Conservation (phyloP, 1,140 invertebrate genomes). For the Meloidogyne hapla region DNA sequence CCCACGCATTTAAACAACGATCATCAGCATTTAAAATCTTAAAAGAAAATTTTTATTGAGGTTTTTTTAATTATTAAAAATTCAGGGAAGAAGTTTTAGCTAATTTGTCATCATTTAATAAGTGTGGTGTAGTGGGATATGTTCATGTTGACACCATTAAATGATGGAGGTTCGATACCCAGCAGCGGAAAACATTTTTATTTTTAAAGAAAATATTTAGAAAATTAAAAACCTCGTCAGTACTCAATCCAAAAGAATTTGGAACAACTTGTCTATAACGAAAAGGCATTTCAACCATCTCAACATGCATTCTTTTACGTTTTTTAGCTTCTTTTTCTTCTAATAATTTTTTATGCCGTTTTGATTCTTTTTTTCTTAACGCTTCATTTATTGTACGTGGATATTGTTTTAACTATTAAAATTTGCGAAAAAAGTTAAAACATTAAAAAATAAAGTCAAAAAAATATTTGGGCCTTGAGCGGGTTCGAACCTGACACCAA, state of each 20-base stretch:
- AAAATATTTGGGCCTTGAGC: background rate
- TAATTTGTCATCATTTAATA: background rate
- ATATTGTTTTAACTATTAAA: constrained; percentile 76
- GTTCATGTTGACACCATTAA: background rate
- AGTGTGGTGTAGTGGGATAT: background rate
- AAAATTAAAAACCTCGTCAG: constrained; percentile 74
- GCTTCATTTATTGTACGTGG: constrained; percentile 82
- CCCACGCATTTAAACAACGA: constrained; percentile 90
- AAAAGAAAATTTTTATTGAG: background rate
- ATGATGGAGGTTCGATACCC: background rate
- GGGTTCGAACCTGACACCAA: background rate
- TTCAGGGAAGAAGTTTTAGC: too few species aligned
- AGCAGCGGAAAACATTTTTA: background rate
- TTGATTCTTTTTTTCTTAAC: constrained; percentile 77
- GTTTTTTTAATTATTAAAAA: background rate
- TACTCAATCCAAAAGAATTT: constrained; percentile 85
- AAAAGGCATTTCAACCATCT: constrained; percentile 68
- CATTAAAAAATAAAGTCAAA: constrained; percentile 47
- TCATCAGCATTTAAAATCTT: constrained; percentile 83
- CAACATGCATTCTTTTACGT: background rate
- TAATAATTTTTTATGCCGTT: constrained; percentile 1
- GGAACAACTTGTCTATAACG: constrained; percentile 84
- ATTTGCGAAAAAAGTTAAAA: background rate
- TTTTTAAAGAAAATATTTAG: background rate
- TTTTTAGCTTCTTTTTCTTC: constrained; percentile 28